Percentiles rank a stretch among this genome's conserved stretches.
Conservation (phyloP, 2,888 invertebrate species). For the Drosophila paramelanica region DNA sequence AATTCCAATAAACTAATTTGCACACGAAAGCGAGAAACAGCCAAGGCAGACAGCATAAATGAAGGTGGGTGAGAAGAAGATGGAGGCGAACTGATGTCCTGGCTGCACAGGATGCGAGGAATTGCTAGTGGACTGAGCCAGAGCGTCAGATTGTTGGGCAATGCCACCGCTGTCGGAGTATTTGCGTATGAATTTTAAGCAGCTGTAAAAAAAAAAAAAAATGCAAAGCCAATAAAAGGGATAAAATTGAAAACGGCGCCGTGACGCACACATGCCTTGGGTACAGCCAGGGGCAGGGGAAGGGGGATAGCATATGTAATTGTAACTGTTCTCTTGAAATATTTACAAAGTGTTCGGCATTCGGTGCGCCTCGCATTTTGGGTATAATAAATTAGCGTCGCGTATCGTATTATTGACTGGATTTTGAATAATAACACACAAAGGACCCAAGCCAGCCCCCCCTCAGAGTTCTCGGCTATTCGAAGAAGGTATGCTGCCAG, state of each 20-base stretch:
- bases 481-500: conserved; percentile 36
- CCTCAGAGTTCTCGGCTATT: conserved; percentile 5
- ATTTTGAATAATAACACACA: conserved; percentile 81
- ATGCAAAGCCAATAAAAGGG: conserved; percentile 74
- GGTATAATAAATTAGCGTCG: conserved; percentile 76
- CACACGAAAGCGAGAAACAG: conserved; percentile 70
- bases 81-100: conserved; percentile 5
- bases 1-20: conserved; percentile 84
- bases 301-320: conserved; percentile 52
- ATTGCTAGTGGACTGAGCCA: no score
- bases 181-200: conserved; percentile 79
- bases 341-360: conserved; percentile 59
- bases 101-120: conserved; percentile 3
- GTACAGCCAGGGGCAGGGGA: background rate
- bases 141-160: conserved; percentile 13
- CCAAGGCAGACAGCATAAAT: conserved; percentile 48
- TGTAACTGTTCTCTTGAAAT: conserved; percentile 71
- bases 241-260: conserved; percentile 74
- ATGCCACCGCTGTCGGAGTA: conserved; percentile 51
- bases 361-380: conserved; percentile 45
- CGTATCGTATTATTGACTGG: conserved; percentile 80
- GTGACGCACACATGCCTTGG: conserved; percentile 24
- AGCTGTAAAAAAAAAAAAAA: conserved; percentile 58
- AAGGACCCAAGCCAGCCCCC: conserved; percentile 52
- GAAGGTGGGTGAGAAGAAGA: background rate